Evolutionary conservation across 1,140 invertebrate species (phyloP), one percentile per base, ranked within the genome.

Genomic region (Meteorus sp.): DNA sequence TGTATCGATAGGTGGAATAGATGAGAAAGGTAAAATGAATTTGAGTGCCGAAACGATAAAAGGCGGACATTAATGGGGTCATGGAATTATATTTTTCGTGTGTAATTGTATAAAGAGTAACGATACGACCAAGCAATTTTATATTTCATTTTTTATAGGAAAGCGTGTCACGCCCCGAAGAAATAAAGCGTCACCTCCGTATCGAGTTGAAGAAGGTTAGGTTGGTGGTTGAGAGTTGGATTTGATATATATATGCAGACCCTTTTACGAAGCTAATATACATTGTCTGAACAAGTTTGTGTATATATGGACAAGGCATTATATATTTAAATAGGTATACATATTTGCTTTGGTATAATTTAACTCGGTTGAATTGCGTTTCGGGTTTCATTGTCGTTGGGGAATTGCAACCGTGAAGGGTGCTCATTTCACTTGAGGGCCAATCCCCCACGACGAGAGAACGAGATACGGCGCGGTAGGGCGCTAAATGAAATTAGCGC

Each of bases 401-500:
- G n/a, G n/a, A n/a, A n/a, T n/a, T n/a, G n/a, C n/a, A n/a, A n/a
- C n/a, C n/a, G n/a, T n/a, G n/a, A n/a, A n/a, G n/a, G n/a, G n/a
- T n/a, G n/a, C n/a, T n/a, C n/a, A n/a, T n/a, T n/a, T n/a, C n/a
- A n/a, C n/a, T n/a, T n/a, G 6, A 37, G 23, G 31, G 33, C 17
- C 65, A 73, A 70, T 66, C 64, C 69, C 66, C 66, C 59, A 63
- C 33, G 61, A 61, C 58, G 64, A 37, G 63, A 60, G 59, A 48
- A 45, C 62, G 61, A 59, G 60, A 65, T 62, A 65, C 57, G 60
- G 45, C 55, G 51, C 57, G 31, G 31, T 31, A 48, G 20, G 69
- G 73, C 68, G 74, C 72, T 74, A 75, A 77, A 76, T 72, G 74
- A 77, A 77, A 77, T 77, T 77, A 77, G 71, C 67, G 65, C 66